These are phyloP conservation scores for Cryptocephalus moraei DNA, from an alignment of 2,888 invertebrate species.

Conservation along the genomic window DNA sequence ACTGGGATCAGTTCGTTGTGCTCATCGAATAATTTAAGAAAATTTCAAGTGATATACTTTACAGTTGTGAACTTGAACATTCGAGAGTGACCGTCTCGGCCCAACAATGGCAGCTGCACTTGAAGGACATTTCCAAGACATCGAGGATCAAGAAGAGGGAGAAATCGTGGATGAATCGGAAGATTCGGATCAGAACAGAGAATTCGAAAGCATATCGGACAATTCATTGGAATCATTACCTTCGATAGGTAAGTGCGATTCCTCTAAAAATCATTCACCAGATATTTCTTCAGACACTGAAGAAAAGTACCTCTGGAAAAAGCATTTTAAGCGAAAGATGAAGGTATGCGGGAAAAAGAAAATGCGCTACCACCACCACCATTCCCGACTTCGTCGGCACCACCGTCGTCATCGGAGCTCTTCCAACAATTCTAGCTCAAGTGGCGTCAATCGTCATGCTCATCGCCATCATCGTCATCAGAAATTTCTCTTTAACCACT, in stretches of 20 bases:
- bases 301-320: too few species aligned
- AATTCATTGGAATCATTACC: slow-evolving; percentile 29
- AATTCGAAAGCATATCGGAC: slow-evolving; percentile 37
- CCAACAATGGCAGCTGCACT: too few species aligned
- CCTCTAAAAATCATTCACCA: slow-evolving; percentile 33
- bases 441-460: slow-evolving; percentile 4
- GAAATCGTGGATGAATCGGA: slow-evolving; percentile 33
- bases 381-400: slow-evolving; percentile 21
- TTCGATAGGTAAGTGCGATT: slow-evolving; percentile 32
- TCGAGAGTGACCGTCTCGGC: too few species aligned
- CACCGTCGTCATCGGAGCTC: slow-evolving; percentile 7
- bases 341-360: not conserved
- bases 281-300: slow-evolving; percentile 37
- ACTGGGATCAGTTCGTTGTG: too few species aligned
- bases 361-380: too few species aligned
- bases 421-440: slow-evolving; percentile 2
- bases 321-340: not conserved
- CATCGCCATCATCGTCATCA: slow-evolving; percentile 7
- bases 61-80: too few species aligned
- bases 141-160: slow-evolving; percentile 31
- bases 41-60: too few species aligned
- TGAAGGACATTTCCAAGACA: too few species aligned
- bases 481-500: slow-evolving; percentile 3
- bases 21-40: too few species aligned
- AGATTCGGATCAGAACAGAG: slow-evolving; percentile 3